Base-by-base conservation (phyloP, 2,797 vertebrate species). In the Danio tinwini region DNA sequence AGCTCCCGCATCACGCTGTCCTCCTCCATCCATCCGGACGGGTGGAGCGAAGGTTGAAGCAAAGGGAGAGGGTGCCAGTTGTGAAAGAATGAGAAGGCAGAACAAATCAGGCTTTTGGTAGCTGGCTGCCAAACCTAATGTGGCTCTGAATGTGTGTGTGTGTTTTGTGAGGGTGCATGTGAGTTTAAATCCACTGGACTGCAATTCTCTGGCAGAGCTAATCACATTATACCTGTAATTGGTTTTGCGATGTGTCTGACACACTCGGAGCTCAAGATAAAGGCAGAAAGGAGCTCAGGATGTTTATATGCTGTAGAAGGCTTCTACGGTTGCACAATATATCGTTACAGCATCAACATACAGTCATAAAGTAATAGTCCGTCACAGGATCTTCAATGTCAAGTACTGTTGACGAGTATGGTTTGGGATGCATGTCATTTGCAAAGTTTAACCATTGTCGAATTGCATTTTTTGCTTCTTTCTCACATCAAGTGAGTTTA, bases 161-260 rank as follows among this genome's bases (percentile, higher is more conserved):
- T 52, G 77, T 44, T 74, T 59, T 53, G 39, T 37, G 13, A 16
- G 40, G 17, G 16, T 78, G 71, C 62, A 55, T 84, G 74, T 29
- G 56, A 37, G 55, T 79, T 84, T 49, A 77, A 81, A 77, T 71
- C 74, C 75, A 81, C 76, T 84, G 78, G 83, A 65, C 75, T 49
- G 80, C 47, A 70, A 84, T 79, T 84, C 80, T 81, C 53, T 74
- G 79, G 80, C 82, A 81, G 68, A 61, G 71, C 84, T 89, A 88
- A 88, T 85, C 77, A 76, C 72, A 80, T 86, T 87, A 86, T 69
- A 86, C 82, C 78, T 86, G 83, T 86, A 87, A 87, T 85, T 83
- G 83, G 83, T 77, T 85, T 80, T 83, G 78, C 74, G 61, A 82
- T 73, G 76, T 78, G 80, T 78, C 70, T 81, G 62, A 83, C 58